phyloP scores from a whole-genome alignment of 1,140 invertebrate species.

The Anoplophora glabripennis region DNA sequence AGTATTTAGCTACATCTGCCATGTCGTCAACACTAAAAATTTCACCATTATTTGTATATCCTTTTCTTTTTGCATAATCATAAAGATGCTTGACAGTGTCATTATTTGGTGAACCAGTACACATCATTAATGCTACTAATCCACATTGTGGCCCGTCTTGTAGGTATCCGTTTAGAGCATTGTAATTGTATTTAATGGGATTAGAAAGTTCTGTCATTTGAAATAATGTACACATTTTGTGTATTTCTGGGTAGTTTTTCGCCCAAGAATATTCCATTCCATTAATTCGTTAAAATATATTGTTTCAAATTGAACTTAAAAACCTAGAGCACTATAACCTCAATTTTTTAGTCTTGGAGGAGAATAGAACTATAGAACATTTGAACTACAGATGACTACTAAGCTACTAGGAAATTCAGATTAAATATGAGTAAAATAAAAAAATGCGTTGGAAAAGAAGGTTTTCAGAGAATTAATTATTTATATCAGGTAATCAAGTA shows the following conservation, averaged over 20 bases:
- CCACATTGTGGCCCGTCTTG: conserved; percentile 71
- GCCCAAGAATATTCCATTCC: conserved; percentile 42
- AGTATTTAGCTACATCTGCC: conserved; percentile 57
- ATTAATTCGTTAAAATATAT: not conserved
- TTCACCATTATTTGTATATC: conserved; percentile 78
- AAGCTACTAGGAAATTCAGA: not conserved
- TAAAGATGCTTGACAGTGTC: conserved; percentile 59
- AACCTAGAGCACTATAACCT: not conserved
- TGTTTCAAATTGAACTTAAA: not conserved
- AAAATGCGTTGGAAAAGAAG: conserved; percentile 51
- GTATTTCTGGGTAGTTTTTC: conserved; percentile 41
- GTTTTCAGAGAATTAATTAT: conserved; percentile 57
- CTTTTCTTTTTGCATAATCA: conserved; percentile 56
- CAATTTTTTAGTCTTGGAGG: not conserved
- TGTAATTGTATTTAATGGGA: conserved; percentile 37
- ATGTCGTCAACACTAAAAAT: conserved; percentile 78
- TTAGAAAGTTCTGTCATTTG: conserved; percentile 33
- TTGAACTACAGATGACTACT: conserved; percentile 2
- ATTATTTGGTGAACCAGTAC: conserved; percentile 59
- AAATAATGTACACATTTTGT: conserved; percentile 39
- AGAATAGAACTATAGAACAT: not conserved
- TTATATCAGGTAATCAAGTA: conserved; percentile 54
- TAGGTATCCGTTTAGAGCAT: conserved; percentile 31
- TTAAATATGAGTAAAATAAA: conserved; percentile 23
- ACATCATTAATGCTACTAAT: conserved; percentile 75